These are phyloP conservation scores for Brachionus koreanus DNA, from an alignment of 1,140 invertebrate genomes.

Conservation along the genomic window DNA sequence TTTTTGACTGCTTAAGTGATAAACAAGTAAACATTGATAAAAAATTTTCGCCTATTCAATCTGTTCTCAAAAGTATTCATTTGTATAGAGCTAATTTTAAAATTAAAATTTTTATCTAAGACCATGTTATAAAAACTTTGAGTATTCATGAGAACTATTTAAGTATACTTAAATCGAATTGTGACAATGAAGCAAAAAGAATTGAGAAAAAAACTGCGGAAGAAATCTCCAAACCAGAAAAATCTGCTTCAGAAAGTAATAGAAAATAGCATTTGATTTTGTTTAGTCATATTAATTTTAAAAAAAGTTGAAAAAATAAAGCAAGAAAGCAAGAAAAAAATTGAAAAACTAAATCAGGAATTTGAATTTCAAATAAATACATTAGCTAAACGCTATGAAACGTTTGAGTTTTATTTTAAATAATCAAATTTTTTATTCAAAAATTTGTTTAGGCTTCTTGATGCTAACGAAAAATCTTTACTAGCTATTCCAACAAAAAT, in stretches of 20 bases:
- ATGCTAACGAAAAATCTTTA: background rate
- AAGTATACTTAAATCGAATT: background rate
- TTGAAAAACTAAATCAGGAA: background rate
- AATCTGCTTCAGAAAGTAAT: background rate
- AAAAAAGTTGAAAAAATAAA: background rate
- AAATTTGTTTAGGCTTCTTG: background rate
- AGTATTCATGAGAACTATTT: background rate
- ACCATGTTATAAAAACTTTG: conserved; percentile 5
- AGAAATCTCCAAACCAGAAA: background rate
- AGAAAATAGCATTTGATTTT: background rate
- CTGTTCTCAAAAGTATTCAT: background rate
- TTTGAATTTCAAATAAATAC: background rate
- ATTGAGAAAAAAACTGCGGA: background rate
- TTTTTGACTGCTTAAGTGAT: background rate
- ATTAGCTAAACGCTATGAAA: background rate
- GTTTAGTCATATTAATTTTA: background rate
- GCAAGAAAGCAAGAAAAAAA: background rate
- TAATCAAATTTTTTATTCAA: background rate
- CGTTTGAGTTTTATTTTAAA: background rate
- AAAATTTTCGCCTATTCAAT: background rate
- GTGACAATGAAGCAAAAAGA: background rate
- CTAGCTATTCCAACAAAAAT: background rate
- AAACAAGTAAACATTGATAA: background rate
- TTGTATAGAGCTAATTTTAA: background rate
- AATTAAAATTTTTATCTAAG: background rate